These are phyloP conservation scores for Dichetophora obliterata DNA, from an alignment of 2,888 invertebrate species.

Conservation along the genomic window DNA sequence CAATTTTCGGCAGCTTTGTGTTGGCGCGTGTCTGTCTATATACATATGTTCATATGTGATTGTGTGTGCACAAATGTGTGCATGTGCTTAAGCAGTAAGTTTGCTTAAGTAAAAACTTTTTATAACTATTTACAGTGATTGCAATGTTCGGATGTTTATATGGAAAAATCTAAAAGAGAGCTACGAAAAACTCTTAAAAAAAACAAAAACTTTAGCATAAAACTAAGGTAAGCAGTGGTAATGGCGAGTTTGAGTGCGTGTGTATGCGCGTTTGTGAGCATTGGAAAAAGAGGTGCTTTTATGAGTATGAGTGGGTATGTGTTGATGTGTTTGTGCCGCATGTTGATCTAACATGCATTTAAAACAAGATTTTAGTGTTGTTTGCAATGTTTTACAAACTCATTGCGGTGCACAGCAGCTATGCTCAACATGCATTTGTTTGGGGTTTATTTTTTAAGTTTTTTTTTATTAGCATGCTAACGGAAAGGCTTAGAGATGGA, in stretches of 20 bases:
- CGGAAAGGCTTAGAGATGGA: too few relatives aligned
- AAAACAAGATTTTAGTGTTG: constrained; percentile 15
- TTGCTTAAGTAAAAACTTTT: constrained; percentile 3
- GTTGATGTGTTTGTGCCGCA: neutral
- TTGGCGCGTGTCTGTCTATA: neutral
- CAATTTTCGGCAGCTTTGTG: neutral
- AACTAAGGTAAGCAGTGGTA: constrained; percentile 10
- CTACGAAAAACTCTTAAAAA: neutral
- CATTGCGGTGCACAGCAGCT: neutral
- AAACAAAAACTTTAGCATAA: constrained; percentile 2
- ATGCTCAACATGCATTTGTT: constrained; percentile 21
- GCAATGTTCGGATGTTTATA: neutral
- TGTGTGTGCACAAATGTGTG: neutral
- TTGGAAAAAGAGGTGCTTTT: neutral
- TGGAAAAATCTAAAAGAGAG: neutral
- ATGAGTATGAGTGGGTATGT: neutral
- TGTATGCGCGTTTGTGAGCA: constrained; percentile 7
- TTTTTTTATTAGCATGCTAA: too few relatives aligned
- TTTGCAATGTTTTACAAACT: constrained; percentile 12
- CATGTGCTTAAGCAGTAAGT: neutral
- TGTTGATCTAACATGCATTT: constrained; percentile 15
- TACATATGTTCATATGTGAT: neutral
- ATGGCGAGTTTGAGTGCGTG: constrained; percentile 26
- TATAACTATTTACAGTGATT: constrained; percentile 10
- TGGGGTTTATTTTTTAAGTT: neutral